These are phyloP conservation scores for Hyperopisus bebe DNA, from an alignment of 2,113 vertebrate species.

Conservation along the genomic window DNA sequence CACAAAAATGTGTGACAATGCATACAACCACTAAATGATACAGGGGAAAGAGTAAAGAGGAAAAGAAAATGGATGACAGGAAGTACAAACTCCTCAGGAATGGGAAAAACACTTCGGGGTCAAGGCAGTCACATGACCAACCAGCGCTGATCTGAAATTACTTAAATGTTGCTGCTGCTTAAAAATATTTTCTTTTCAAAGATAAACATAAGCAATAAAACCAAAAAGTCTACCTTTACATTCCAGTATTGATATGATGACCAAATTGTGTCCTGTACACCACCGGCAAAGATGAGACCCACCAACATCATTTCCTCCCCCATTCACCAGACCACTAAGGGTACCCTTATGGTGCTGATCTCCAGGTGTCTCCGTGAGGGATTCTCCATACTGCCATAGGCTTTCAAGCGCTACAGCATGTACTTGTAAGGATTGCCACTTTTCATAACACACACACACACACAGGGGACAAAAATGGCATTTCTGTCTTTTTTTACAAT, in stretches of 20 bases:
- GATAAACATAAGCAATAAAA: not conserved
- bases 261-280: not conserved
- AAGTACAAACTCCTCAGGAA: not conserved
- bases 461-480: constrained; percentile 3
- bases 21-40: not conserved
- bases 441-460: constrained; percentile 36
- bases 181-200: not conserved
- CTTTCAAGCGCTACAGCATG: constrained; percentile 20
- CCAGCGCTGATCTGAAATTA: not conserved
- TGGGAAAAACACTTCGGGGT: not conserved
- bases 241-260: not conserved
- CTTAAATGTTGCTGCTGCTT: not conserved
- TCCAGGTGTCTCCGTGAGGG: not conserved
- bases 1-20: not conserved
- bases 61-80: not conserved
- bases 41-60: not conserved
- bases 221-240: not conserved
- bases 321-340: not conserved
- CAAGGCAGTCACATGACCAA: not conserved
- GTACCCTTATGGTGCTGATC: not conserved
- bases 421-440: constrained; percentile 36
- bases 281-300: not conserved
- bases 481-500: not conserved
- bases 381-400: not conserved
- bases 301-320: not conserved